Conservation (phyloP, 2,113 vertebrate species). For the Callocephalon fimbriatum region DNA sequence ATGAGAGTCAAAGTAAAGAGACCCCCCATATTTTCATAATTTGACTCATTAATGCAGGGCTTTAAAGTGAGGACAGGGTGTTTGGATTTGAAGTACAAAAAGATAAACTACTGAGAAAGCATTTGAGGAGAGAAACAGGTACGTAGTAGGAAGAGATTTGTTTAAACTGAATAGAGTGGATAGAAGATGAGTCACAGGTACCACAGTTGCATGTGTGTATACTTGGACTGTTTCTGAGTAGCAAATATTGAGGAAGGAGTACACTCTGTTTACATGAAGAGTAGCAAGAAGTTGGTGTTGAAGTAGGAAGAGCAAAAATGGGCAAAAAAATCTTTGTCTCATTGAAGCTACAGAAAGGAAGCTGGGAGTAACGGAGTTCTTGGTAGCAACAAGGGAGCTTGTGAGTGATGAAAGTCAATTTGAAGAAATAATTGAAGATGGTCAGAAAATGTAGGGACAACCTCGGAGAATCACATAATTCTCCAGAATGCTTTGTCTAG, state of each 20-base stretch:
- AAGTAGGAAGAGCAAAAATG: not conserved
- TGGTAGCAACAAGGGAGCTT: not conserved
- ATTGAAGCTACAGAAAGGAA: not conserved
- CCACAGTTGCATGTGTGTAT: not conserved
- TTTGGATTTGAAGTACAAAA: not conserved
- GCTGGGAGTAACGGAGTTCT: not conserved
- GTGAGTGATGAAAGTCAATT: not conserved
- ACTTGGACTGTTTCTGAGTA: not conserved
- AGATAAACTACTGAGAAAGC: not conserved
- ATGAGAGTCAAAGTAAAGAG: not conserved
- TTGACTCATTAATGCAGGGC: not conserved
- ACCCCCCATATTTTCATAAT: accelerated
- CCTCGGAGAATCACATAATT: not conserved
- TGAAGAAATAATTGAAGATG: not conserved
- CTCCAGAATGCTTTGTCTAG: not conserved
- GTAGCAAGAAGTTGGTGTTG: not conserved
- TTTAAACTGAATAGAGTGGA: not conserved
- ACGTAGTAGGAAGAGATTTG: not conserved
- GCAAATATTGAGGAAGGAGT: not conserved
- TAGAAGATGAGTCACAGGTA: not conserved
- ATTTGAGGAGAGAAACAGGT: not conserved
- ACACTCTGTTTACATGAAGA: not conserved
- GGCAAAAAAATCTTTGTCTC: not conserved
- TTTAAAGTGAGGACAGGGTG: not conserved
- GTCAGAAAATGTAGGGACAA: not conserved